These are phyloP conservation scores for Zeus faber DNA, from an alignment of 2,113 vertebrate genomes.

Conservation along the genomic window DNA sequence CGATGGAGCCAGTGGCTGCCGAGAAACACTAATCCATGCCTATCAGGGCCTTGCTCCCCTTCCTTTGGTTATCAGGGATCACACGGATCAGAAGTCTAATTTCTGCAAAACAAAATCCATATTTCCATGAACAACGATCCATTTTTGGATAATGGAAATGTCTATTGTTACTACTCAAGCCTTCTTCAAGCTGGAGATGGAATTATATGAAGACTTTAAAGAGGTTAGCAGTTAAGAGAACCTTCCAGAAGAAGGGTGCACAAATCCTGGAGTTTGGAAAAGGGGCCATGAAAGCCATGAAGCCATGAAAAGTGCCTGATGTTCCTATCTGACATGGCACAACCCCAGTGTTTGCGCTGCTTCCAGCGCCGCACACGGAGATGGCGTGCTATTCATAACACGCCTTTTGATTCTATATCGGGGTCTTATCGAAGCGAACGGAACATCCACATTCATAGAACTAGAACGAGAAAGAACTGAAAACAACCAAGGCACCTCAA, in stretches of 20 bases:
- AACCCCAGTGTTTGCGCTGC: slow-evolving; percentile 15
- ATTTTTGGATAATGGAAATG: too few species aligned
- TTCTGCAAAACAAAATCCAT: too few species aligned
- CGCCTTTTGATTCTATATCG: slow-evolving; percentile 28
- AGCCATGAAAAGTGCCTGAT: not conserved
- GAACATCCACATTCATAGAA: slow-evolving; percentile 8
- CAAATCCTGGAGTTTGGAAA: too few species aligned
- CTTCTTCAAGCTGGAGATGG: too few species aligned
- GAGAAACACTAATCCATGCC: slow-evolving; percentile 57
- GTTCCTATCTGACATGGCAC: not conserved
- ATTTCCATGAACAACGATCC: too few species aligned
- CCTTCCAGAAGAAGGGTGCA: too few species aligned
- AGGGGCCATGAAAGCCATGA: too few species aligned
- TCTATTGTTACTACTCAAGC: too few species aligned
- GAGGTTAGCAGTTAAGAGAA: too few species aligned
- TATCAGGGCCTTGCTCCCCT: slow-evolving; percentile 25
- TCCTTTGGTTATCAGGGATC: slow-evolving; percentile 35
- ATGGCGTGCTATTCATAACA: slow-evolving; percentile 35
- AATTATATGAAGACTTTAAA: too few species aligned
- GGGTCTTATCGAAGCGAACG: not conserved
- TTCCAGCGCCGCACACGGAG: slow-evolving; percentile 12
- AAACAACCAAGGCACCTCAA: slow-evolving; percentile 19
- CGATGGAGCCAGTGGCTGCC: slow-evolving; percentile 50
- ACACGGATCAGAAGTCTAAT: too few species aligned
- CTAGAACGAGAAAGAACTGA: slow-evolving; percentile 1